Percentiles rank a stretch among this genome's conserved stretches.
Conservation (phyloP, 2,797 vertebrate species). For the Rousettus madagascariensis region DNA sequence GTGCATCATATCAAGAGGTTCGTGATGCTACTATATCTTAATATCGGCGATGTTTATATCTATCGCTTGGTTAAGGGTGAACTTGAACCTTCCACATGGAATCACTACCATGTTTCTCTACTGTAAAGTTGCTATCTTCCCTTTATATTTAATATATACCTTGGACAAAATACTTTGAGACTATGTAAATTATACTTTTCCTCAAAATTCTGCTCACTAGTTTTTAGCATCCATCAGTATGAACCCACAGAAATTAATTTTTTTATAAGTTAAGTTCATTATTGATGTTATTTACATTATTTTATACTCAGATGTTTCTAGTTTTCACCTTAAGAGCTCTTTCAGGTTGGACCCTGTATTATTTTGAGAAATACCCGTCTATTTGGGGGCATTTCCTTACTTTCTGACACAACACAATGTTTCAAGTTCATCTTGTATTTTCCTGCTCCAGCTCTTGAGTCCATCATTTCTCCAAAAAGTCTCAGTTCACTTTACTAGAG, state of each 20-base stretch:
- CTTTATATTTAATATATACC: neutral
- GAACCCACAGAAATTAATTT: neutral
- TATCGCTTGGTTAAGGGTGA: neutral
- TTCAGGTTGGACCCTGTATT: neutral
- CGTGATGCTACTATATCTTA: neutral
- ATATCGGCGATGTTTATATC: neutral
- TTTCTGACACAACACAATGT: neutral
- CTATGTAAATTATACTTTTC: neutral
- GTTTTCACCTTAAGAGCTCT: neutral
- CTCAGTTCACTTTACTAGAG: neutral
- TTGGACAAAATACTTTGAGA: neutral
- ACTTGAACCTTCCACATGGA: too few relatives aligned
- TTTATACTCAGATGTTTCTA: neutral
- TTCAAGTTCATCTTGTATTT: neutral
- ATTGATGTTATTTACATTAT: neutral
- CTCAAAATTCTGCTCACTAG: neutral
- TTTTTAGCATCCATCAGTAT: neutral
- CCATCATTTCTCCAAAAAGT: neutral
- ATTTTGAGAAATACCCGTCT: neutral
- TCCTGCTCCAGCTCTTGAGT: neutral
- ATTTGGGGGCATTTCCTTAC: neutral
- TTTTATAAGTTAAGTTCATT: neutral
- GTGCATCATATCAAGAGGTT: neutral
- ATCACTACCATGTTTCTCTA: neutral
- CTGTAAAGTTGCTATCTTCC: neutral